A percentile compares a stretch with the other conserved stretches of the same genome.
These are phyloP conservation scores for Steatornis caripensis DNA, from an alignment of 2,113 vertebrate species.

Conservation along the genomic window DNA sequence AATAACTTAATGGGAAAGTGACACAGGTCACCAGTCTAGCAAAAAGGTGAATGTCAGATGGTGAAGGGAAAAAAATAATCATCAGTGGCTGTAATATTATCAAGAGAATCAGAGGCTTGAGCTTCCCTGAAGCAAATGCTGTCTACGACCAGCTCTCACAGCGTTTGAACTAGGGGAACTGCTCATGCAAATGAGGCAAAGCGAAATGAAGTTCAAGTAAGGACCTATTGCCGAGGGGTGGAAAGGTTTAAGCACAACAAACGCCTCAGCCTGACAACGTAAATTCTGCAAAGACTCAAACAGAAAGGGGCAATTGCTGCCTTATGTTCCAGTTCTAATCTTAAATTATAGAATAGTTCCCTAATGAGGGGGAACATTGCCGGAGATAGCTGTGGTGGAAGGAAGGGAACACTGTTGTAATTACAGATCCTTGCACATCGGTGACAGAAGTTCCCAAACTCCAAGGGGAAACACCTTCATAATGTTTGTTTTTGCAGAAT, in stretches of 20 bases:
- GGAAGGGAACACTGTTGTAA: not conserved
- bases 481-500: not conserved
- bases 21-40: not conserved
- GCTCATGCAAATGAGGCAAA: not conserved
- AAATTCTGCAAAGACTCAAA: not conserved
- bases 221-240: not conserved
- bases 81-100: not conserved
- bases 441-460: not conserved
- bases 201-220: not conserved
- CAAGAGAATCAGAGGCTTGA: not conserved
- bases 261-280: not conserved
- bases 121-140: not conserved
- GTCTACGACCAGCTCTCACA: not conserved
- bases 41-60: not conserved
- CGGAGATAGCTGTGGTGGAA: not conserved
- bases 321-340: constrained; percentile 21
- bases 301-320: constrained; percentile 19
- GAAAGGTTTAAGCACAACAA: constrained; percentile 2
- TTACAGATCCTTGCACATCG: not conserved
- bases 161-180: not conserved
- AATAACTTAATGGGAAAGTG: not conserved
- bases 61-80: not conserved
- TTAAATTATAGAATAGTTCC: constrained; percentile 36
- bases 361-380: constrained; percentile 17
- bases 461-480: not conserved